Evolutionary conservation across 1,140 invertebrate genomes (phyloP).

Genomic region (Thereuonema tuberculata): DNA sequence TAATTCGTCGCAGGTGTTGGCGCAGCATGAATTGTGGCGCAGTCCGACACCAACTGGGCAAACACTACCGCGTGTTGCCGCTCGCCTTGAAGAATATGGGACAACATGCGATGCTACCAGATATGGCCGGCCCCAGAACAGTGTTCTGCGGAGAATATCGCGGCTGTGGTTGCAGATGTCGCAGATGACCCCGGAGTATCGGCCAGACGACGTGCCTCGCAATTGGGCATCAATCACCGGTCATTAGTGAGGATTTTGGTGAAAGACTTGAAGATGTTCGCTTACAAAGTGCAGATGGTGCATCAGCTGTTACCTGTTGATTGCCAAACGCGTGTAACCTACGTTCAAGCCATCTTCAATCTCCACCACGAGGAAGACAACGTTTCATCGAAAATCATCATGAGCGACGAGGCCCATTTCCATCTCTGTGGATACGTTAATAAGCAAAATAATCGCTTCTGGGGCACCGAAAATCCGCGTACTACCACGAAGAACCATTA

Average conservation of each 20-base stretch:
- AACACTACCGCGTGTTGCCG: not conserved
- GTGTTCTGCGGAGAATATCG: not conserved
- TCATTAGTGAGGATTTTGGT: not conserved
- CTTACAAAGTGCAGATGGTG: not conserved
- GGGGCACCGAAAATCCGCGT: constrained; percentile 22
- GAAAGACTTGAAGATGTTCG: not conserved
- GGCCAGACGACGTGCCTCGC: not conserved
- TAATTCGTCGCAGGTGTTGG: not conserved
- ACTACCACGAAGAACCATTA: constrained; percentile 24
- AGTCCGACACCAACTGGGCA: not conserved
- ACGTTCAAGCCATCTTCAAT: not conserved
- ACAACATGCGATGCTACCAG: not conserved
- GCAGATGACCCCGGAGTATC: not conserved
- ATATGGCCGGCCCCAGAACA: not conserved
- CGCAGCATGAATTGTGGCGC: not conserved
- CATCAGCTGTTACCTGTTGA: not conserved
- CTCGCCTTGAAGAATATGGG: not conserved
- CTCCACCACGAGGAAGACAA: not conserved
- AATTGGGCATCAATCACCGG: not conserved
- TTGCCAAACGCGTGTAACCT: not conserved
- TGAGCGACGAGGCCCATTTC: constrained; percentile 22
- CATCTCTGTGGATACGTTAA: constrained; percentile 21
- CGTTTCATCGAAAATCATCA: constrained; percentile 6
- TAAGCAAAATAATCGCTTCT: constrained; percentile 23
- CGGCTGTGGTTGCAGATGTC: not conserved